Evolutionary conservation across 2,888 invertebrate genomes (phyloP).

Genomic region (Tridacna gigas): DNA sequence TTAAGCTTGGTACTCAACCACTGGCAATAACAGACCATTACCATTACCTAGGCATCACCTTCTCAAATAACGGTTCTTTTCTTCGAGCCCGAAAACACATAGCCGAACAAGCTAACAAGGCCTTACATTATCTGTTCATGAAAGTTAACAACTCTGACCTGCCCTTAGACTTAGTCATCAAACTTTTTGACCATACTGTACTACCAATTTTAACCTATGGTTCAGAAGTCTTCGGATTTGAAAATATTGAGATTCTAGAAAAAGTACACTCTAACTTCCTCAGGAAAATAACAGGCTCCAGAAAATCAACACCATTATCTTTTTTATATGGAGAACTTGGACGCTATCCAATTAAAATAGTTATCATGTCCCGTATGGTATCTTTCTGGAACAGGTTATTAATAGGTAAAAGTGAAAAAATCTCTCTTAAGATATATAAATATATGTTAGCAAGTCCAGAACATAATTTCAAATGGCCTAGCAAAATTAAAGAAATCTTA

Average conservation of each 20-base stretch:
- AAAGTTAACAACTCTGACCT: conserved; percentile 13
- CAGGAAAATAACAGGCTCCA: conserved; percentile 8
- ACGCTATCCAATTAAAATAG: conserved; percentile 12
- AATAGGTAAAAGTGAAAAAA: background rate
- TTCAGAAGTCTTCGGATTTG: conserved; percentile 24
- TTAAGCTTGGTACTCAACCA: background rate
- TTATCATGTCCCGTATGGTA: conserved; percentile 10
- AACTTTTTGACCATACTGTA: conserved; percentile 27
- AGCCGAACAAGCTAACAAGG: conserved; percentile 27
- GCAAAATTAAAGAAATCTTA: conserved; percentile 12
- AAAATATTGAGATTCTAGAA: conserved; percentile 25
- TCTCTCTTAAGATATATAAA: background rate
- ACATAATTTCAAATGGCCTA: conserved; percentile 9
- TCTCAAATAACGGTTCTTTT: conserved; percentile 31
- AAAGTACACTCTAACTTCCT: conserved; percentile 21
- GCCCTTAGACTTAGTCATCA: conserved; percentile 12
- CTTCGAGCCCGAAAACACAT: conserved; percentile 22
- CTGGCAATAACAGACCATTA: conserved; percentile 20
- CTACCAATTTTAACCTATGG: conserved; percentile 29
- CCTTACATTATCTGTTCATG: conserved; percentile 5
- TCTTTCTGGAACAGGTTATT: conserved; percentile 7
- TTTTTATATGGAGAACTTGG: conserved; percentile 28
- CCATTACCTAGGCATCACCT: conserved; percentile 26
- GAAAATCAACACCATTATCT: conserved; percentile 17
- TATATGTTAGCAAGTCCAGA: background rate